phyloP scores from a whole-genome alignment of 2,113 vertebrate species.

The Tachuris rubrigastra region DNA sequence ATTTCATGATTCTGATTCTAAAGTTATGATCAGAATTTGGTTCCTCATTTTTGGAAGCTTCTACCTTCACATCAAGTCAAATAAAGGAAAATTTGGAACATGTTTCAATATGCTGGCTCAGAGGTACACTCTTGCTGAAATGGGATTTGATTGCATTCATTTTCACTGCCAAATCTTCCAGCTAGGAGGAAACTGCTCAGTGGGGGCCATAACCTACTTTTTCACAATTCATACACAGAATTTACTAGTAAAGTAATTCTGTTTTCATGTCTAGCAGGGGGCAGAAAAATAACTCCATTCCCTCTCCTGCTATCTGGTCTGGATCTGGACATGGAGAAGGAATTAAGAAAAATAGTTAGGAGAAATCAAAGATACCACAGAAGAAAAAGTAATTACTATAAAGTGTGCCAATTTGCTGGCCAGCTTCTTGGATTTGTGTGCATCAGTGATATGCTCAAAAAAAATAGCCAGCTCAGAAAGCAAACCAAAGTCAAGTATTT shows the following conservation, averaged over 20 bases:
- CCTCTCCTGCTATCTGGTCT: neutral
- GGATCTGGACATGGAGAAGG: neutral
- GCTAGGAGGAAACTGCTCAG: neutral
- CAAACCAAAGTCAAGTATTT: neutral
- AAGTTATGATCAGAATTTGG: neutral
- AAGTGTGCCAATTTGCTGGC: neutral
- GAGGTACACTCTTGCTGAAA: neutral
- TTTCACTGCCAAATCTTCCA: neutral
- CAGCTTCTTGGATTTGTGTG: neutral
- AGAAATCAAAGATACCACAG: neutral
- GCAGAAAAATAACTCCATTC: neutral
- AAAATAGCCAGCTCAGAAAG: neutral
- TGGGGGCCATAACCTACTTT: neutral
- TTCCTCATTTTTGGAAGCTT: neutral
- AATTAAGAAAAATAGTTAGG: neutral
- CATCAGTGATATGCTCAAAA: neutral
- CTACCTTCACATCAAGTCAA: neutral
- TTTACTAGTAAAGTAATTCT: neutral
- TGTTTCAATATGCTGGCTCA: neutral
- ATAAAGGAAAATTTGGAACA: neutral
- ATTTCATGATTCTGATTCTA: neutral
- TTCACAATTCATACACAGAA: neutral
- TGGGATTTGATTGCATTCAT: neutral
- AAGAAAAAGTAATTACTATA: neutral
- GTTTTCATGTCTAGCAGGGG: neutral